Conservation (phyloP, 1,140 invertebrate species). For the Atta cephalotes region DNA sequence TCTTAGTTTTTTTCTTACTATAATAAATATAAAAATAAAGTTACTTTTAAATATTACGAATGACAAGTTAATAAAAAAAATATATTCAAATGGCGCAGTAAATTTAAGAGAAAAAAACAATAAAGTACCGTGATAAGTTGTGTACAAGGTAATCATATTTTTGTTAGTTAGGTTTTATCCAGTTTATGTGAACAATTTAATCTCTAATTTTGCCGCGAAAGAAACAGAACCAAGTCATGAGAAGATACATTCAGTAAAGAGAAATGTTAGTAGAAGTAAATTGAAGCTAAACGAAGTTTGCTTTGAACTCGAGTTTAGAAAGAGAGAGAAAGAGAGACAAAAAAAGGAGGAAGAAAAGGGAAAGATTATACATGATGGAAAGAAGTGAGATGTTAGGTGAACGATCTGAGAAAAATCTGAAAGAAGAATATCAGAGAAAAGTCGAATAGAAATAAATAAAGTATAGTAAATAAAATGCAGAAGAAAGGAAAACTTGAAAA, state of each 20-base stretch:
- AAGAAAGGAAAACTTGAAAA: conserved; percentile 50
- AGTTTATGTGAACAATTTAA: conserved; percentile 56
- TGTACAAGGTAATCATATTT: conserved; percentile 47
- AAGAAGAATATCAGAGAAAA: conserved; percentile 23
- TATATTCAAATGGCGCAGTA: not conserved
- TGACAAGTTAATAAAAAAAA: not conserved
- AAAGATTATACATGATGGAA: conserved; percentile 3
- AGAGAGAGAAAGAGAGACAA: conserved; percentile 52
- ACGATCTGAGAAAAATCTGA: conserved; percentile 37
- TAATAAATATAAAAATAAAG: not conserved
- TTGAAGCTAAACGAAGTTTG: conserved; percentile 82
- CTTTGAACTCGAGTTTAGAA: conserved; percentile 80
- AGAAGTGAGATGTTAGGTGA: conserved; percentile 38
- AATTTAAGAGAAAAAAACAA: conserved; percentile 34
- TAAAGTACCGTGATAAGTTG: conserved; percentile 29
- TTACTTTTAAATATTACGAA: not conserved
- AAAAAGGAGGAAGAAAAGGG: conserved; percentile 29
- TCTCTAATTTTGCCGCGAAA: conserved; percentile 57
- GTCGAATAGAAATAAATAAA: conserved; percentile 5
- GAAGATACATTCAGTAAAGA: conserved; percentile 78
- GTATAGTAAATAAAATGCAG: conserved; percentile 47
- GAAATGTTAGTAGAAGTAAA: conserved; percentile 82
- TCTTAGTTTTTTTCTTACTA: no score
- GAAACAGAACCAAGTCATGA: conserved; percentile 59
- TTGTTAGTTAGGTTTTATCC: conserved; percentile 57